A percentile compares a stretch with the other conserved stretches of the same genome.
Conservation (phyloP, 2,113 vertebrate genomes). For the Proterorhinus semilunaris region DNA sequence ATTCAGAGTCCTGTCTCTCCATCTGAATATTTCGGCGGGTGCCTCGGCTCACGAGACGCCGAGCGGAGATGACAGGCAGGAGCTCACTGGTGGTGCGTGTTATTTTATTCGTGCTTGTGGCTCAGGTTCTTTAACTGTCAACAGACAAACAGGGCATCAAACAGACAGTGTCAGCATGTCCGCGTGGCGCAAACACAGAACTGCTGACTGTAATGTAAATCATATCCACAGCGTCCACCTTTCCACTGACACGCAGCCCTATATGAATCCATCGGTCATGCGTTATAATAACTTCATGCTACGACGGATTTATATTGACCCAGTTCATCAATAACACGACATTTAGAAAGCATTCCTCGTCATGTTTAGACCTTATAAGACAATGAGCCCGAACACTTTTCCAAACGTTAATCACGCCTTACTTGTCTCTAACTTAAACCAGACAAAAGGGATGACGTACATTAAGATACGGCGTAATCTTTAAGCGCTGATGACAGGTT, state of each 20-base stretch:
- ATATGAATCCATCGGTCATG: not conserved
- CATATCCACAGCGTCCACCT: not conserved
- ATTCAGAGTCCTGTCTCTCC: constrained; percentile 45
- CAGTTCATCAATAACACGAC: too few relatives aligned
- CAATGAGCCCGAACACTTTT: too few relatives aligned
- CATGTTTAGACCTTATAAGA: too few relatives aligned
- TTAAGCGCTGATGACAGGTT: too few relatives aligned
- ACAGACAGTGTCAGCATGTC: constrained; percentile 12
- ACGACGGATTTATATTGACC: too few relatives aligned
- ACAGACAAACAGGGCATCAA: constrained; percentile 22
- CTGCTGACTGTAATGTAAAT: not conserved
- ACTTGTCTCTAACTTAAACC: too few relatives aligned
- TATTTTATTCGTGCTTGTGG: constrained; percentile 9
- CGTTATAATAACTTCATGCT: not conserved
- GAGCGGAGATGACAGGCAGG: constrained; percentile 43
- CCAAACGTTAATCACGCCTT: too few relatives aligned
- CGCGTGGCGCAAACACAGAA: not conserved
- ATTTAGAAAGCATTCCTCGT: too few relatives aligned
- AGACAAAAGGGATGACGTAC: too few relatives aligned
- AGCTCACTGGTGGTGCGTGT: constrained; percentile 2
- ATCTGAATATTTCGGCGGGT: constrained; percentile 56
- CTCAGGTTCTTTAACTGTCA: constrained; percentile 11
- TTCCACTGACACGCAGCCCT: not conserved
- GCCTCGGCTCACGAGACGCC: constrained; percentile 31
- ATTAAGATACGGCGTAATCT: too few relatives aligned